Percentiles rank a stretch among this genome's conserved stretches.
phyloP scores from a whole-genome alignment of 2,113 vertebrate genomes.

The Dromaius novaehollandiae region DNA sequence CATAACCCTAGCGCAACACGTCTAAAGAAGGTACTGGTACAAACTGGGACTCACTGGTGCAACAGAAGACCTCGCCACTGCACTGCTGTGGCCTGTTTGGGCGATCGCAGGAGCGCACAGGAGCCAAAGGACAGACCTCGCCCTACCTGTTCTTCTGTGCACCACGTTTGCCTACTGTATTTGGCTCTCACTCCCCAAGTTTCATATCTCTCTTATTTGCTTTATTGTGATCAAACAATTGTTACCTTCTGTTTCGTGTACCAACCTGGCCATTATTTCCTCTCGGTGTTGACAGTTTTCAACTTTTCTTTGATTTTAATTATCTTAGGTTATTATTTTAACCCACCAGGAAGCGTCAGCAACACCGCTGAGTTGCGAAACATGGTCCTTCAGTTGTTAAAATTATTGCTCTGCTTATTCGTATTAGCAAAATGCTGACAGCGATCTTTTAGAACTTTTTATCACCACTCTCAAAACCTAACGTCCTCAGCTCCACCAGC shows the following conservation, averaged over 20 bases:
- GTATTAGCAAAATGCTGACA: neutral
- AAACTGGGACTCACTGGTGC: neutral
- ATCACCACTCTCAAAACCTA: neutral
- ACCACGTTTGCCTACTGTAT: neutral
- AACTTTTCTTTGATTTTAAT: neutral
- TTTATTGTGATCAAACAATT: neutral
- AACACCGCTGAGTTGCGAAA: neutral
- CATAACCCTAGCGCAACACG: neutral
- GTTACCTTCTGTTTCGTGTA: neutral
- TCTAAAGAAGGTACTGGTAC: neutral
- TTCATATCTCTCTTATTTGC: neutral
- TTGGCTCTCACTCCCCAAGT: neutral
- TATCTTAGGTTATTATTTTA: neutral
- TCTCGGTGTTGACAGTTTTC: neutral
- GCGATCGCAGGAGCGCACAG: neutral
- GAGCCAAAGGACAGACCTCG: neutral
- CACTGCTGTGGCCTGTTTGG: neutral
- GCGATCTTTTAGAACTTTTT: neutral
- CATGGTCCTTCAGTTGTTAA: neutral
- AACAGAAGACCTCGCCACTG: neutral
- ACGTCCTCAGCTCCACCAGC: neutral
- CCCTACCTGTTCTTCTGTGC: neutral
- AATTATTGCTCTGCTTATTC: neutral
- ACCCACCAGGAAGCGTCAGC: neutral
- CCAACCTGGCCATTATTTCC: neutral